Base-by-base conservation (phyloP, 2,888 invertebrate species). In the Helicoverpa assulta region DNA sequence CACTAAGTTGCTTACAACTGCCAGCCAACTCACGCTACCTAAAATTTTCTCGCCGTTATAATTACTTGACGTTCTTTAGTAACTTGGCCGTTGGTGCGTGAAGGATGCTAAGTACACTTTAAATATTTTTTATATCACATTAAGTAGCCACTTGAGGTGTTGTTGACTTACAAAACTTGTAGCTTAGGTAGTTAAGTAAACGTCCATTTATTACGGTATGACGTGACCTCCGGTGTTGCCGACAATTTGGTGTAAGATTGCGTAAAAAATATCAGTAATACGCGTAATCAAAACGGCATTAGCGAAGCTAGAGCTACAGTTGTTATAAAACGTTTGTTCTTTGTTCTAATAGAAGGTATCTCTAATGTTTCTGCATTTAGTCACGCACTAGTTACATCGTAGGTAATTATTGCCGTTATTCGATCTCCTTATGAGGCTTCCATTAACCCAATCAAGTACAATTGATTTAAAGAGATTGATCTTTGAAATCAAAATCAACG, bases 241-340 rank as follows among this genome's bases (percentile, higher is more conserved):
- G 79, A 85, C 86, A 84, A 84, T 85, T 82, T 70, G 50, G 71
- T 85, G 74, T 80, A 69, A 73, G 85, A 88, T 87, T 89, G 86
- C 83, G 87, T 89, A 92, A 92, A 91, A 91, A 90, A 91, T 86
- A 70, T 63, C 66, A 83, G 78, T 92, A 93, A 92, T 92, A 91
- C 87, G 86, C 86, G 89, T 91, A 94, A 95, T 95, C 94, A 94
- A 94, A 94, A 92, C 79, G 79, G 87, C 94, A 95, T 95, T 95
- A 95, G 93, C 84, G 80, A 85, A 84, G 85, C 84, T 64, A 61
- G 85, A 88, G 85, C 84, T 63, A 61, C 86, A 88, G 87, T 90
- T 88, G 87, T 89, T 86, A 84, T 83, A 81, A 86, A 88, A 84
- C 85, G 86, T 85, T 85, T 83, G 80, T 76, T 87, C 77, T 75